Conservation (phyloP, 2,113 vertebrate genomes). For the Chaenocephalus aceratus region DNA sequence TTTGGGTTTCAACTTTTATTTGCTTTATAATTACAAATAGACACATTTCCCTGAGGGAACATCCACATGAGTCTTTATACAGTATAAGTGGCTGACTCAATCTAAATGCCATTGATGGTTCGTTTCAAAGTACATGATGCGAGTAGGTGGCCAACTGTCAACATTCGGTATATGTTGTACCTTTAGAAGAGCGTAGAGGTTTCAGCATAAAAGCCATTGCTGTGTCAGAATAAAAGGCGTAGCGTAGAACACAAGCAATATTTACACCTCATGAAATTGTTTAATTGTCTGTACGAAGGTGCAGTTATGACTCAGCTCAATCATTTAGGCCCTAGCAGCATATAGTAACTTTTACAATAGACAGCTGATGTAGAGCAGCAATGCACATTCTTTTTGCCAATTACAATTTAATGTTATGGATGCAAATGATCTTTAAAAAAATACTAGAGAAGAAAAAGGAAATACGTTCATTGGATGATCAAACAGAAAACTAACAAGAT, state of each 20-base stretch:
- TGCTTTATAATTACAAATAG: constrained; percentile 64
- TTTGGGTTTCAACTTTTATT: constrained; percentile 55
- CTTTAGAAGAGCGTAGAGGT: constrained; percentile 48
- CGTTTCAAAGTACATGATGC: constrained; percentile 29
- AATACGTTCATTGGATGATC: constrained; percentile 24
- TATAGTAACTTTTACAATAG: constrained; percentile 44
- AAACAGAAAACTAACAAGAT: constrained; percentile 43
- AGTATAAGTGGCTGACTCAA: constrained; percentile 55
- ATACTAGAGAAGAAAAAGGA: constrained; percentile 17
- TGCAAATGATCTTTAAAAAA: constrained; percentile 15
- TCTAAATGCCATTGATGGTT: constrained; percentile 55
- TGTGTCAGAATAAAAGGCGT: constrained; percentile 39
- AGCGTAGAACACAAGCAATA: constrained; percentile 28
- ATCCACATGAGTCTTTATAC: constrained; percentile 56
- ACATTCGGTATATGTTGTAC: constrained; percentile 61
- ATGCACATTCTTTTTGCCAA: constrained; percentile 59
- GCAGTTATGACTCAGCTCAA: constrained; percentile 39
- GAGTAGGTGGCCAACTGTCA: constrained; percentile 38
- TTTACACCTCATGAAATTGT: constrained; percentile 39
- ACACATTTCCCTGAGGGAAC: constrained; percentile 83
- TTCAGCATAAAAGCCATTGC: constrained; percentile 49
- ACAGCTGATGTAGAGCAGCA: constrained; percentile 43
- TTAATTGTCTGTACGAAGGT: constrained; percentile 43
- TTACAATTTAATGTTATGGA: constrained; percentile 43
- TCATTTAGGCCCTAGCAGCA: constrained; percentile 55